Conservation (phyloP, 2,797 vertebrate genomes). For the Pyrocephalus nanus region DNA sequence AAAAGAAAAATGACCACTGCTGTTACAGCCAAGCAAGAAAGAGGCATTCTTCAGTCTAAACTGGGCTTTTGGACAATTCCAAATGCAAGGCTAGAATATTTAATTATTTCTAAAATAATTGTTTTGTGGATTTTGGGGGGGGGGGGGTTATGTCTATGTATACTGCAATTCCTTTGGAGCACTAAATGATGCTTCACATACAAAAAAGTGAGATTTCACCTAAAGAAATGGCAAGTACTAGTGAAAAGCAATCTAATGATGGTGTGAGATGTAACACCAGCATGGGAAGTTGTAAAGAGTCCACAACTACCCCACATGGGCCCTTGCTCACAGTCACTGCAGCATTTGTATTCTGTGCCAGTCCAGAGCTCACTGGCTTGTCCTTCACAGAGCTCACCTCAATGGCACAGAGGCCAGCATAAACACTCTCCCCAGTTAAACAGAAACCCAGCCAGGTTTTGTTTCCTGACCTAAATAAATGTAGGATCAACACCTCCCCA, state of each 20-base stretch:
- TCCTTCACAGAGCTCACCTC: neutral
- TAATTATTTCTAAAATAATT: neutral
- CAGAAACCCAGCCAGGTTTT: neutral
- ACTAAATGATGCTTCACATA: neutral
- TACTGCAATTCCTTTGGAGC: neutral
- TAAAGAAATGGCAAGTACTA: neutral
- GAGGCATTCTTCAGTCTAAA: neutral
- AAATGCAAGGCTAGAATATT: neutral
- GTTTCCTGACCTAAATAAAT: neutral
- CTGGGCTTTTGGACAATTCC: neutral
- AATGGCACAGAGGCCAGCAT: neutral
- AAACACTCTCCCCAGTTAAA: neutral
- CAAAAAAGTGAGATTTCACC: neutral
- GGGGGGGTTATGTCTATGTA: too few relatives aligned
- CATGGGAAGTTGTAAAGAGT: neutral
- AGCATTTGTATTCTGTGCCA: neutral
- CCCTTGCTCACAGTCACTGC: neutral
- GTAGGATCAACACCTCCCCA: neutral
- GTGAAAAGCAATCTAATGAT: neutral
- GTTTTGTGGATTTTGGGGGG: neutral
- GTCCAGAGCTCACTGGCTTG: neutral
- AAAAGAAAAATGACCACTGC: neutral
- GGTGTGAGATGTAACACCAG: neutral
- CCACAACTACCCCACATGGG: neutral
- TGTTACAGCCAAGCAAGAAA: neutral